phyloP scores from a whole-genome alignment of 2,888 invertebrate species.

The Hypolimnas misippus region DNA sequence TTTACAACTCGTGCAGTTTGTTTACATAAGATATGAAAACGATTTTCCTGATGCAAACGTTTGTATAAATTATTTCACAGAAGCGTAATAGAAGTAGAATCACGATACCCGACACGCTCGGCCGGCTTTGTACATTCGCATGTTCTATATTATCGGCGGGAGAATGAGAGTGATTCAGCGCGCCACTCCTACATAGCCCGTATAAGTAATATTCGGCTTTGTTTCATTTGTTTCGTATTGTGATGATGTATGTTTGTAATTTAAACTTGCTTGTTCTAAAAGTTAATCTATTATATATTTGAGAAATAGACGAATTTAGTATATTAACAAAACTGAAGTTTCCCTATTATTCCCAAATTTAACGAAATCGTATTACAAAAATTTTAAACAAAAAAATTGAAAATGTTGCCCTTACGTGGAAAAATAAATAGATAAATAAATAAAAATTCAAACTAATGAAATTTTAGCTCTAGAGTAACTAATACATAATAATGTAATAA shows the following conservation, averaged over 20 bases:
- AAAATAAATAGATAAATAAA: too few relatives aligned
- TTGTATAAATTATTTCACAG: slow-evolving; percentile 53
- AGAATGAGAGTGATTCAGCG: slow-evolving; percentile 72
- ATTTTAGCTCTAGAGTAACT: too few relatives aligned
- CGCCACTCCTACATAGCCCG: slow-evolving; percentile 38
- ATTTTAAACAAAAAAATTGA: too few relatives aligned
- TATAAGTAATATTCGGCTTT: slow-evolving; percentile 27
- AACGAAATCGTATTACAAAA: too few relatives aligned
- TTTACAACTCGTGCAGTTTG: slow-evolving; percentile 12
- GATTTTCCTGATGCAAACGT: slow-evolving; percentile 42
- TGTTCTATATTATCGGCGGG: slow-evolving; percentile 64
- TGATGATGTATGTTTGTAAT: slow-evolving; percentile 21
- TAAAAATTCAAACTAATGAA: too few relatives aligned
- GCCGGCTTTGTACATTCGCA: slow-evolving; percentile 53
- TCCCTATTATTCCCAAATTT: too few relatives aligned
- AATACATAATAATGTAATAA: too few relatives aligned
- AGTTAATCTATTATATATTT: too few relatives aligned
- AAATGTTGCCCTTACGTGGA: too few relatives aligned
- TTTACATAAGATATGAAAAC: slow-evolving; percentile 27
- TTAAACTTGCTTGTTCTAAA: neutral
- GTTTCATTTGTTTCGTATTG: slow-evolving; percentile 26
- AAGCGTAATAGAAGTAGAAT: slow-evolving; percentile 53
- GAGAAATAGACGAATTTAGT: too few relatives aligned
- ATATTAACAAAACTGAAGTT: too few relatives aligned
- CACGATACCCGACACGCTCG: slow-evolving; percentile 70